phyloP scores from a whole-genome alignment of 2,888 invertebrate species.

The Halictus ligatus region DNA sequence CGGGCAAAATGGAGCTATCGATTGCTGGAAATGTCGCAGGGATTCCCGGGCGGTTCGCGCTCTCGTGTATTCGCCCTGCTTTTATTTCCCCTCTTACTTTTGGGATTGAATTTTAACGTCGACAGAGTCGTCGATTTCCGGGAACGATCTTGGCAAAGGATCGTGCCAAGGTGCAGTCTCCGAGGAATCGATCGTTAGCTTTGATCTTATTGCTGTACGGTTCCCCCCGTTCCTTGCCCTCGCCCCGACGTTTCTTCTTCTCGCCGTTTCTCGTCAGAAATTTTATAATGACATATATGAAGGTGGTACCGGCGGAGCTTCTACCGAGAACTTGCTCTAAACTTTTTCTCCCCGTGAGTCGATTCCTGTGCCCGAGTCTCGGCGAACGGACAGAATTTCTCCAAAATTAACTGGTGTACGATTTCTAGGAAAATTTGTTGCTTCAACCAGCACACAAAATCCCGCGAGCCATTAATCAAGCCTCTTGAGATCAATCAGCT shows the following conservation, averaged over 20 bases:
- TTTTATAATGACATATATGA: slow-evolving; percentile 26
- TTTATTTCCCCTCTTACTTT: slow-evolving; percentile 52
- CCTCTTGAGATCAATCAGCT: not conserved
- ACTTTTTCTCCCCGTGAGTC: not conserved
- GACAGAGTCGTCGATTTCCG: slow-evolving; percentile 74
- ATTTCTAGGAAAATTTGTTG: not conserved
- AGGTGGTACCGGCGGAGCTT: not conserved
- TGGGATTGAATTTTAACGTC: slow-evolving; percentile 72
- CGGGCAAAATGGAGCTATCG: slow-evolving; percentile 33
- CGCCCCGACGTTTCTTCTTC: slow-evolving; percentile 32
- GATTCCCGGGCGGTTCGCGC: slow-evolving; percentile 38
- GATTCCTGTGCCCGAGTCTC: not conserved
- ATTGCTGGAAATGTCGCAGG: slow-evolving; percentile 28
- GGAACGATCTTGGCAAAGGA: slow-evolving; percentile 69
- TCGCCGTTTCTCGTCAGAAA: slow-evolving; percentile 25
- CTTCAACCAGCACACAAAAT: not conserved
- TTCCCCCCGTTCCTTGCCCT: slow-evolving; percentile 24
- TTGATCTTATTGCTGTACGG: slow-evolving; percentile 50
- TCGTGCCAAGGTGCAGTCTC: slow-evolving; percentile 72
- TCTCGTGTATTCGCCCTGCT: slow-evolving; percentile 36
- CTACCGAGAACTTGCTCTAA: not conserved
- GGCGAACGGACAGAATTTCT: not conserved
- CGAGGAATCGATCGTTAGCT: slow-evolving; percentile 67
- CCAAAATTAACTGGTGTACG: not conserved
- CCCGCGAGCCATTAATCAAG: not conserved